Percentiles rank a stretch among this genome's conserved stretches.
phyloP scores from a whole-genome alignment of 2,888 invertebrate genomes.

The Parnassius smintheus region DNA sequence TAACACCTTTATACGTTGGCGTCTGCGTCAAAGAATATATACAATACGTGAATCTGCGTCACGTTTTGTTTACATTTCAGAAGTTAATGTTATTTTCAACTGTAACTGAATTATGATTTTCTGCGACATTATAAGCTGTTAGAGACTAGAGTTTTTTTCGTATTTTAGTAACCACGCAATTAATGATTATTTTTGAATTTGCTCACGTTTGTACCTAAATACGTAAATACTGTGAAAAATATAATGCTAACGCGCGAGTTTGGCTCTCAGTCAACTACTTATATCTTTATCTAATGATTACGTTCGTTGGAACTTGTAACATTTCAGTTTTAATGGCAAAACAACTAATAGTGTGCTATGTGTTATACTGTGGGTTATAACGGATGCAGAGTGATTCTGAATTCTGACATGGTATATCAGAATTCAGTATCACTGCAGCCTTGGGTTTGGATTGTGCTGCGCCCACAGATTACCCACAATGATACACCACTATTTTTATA shows the following conservation, averaged over 20 bases:
- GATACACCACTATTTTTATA: too few relatives aligned
- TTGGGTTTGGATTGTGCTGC: too few relatives aligned
- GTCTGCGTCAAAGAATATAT: too few relatives aligned
- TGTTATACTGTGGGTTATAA: too few relatives aligned
- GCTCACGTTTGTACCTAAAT: constrained; percentile 6
- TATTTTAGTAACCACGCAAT: constrained; percentile 8
- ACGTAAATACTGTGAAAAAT: constrained; percentile 14
- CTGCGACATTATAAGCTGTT: neutral
- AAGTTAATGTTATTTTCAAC: constrained; percentile 1
- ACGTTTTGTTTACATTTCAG: too few relatives aligned
- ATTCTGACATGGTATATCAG: too few relatives aligned
- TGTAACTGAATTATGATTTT: neutral
- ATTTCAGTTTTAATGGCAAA: neutral
- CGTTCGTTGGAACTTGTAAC: neutral
- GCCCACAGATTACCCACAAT: too few relatives aligned
- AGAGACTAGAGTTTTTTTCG: constrained; percentile 13
- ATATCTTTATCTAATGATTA: constrained; percentile 2
- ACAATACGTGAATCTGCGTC: too few relatives aligned
- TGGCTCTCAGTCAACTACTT: constrained; percentile 20
- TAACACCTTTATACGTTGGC: too few relatives aligned
- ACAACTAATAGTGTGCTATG: neutral
- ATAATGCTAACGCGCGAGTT: constrained; percentile 4
- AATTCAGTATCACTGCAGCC: too few relatives aligned
- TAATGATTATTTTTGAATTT: constrained; percentile 11
- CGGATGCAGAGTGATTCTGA: too few relatives aligned